phyloP scores from a whole-genome alignment of 2,888 invertebrate species.

The Gasteruption jaculator region DNA sequence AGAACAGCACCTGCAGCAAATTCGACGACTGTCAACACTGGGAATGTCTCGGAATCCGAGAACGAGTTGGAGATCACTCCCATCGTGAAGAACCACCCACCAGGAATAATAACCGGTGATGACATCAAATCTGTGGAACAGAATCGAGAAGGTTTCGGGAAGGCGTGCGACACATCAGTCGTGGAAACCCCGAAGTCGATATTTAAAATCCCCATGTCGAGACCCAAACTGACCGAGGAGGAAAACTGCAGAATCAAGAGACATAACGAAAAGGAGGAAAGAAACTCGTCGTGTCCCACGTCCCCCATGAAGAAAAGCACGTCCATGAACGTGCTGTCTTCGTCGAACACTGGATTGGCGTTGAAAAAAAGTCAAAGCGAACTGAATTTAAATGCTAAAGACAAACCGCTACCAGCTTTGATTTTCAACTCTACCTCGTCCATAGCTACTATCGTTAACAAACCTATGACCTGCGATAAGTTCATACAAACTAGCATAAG shows the following conservation, averaged over 20 bases:
- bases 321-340: conserved; percentile 42
- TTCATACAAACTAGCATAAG: conserved; percentile 42
- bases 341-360: conserved; percentile 25
- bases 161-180: conserved; percentile 13
- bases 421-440: conserved; percentile 49
- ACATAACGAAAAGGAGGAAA: conserved; percentile 15
- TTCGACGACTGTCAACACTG: conserved; percentile 36
- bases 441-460: conserved; percentile 47
- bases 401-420: conserved; percentile 33
- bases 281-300: conserved; percentile 7
- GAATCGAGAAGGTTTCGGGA: too few relatives aligned
- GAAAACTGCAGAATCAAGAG: conserved; percentile 16
- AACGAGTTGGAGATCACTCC: conserved; percentile 47
- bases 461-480: conserved; percentile 44
- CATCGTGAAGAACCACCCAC: conserved; percentile 39
- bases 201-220: conserved; percentile 25
- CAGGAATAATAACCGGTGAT: conserved; percentile 31
- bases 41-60: conserved; percentile 36
- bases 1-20: conserved; percentile 39
- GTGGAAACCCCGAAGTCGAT: conserved; percentile 26
- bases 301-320: conserved; percentile 41
- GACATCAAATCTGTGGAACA: conserved; percentile 26
- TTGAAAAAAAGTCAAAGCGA: conserved; percentile 47
- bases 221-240: conserved; percentile 23
- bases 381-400: conserved; percentile 37